Conservation (phyloP, 2,797 vertebrate genomes). For the Rhinichthys osculus region DNA sequence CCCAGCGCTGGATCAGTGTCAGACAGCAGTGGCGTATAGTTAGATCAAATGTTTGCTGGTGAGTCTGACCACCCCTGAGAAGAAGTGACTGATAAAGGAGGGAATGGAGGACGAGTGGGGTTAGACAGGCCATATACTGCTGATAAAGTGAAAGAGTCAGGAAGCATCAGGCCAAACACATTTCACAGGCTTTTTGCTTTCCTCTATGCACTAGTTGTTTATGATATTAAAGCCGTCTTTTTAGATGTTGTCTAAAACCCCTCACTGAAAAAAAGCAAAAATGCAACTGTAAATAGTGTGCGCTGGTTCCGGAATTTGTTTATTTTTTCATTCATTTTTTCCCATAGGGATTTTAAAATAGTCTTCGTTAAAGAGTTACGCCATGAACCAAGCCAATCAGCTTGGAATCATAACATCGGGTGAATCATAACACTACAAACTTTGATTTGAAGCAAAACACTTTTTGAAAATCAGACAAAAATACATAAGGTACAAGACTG, state of each 20-base stretch:
- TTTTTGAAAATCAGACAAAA: background rate
- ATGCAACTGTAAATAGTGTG: background rate
- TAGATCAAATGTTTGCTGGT: conserved; percentile 35
- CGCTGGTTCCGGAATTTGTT: background rate
- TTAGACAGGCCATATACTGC: conserved; percentile 1
- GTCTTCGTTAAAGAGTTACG: background rate
- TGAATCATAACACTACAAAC: background rate
- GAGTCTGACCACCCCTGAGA: conserved; percentile 5
- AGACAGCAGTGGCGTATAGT: conserved; percentile 1
- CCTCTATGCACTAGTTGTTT: conserved; percentile 1
- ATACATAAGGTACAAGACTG: background rate
- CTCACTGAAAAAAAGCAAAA: background rate
- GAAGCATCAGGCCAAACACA: conserved; percentile 27
- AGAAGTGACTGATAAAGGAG: conserved; percentile 3
- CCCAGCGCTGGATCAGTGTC: conserved; percentile 6
- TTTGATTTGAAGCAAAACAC: background rate
- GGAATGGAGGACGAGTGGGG: conserved; percentile 14
- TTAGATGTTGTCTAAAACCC: background rate
- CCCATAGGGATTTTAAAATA: background rate
- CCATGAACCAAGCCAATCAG: background rate
- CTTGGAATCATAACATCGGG: background rate
- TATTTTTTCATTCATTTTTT: background rate
- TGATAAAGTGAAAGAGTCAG: conserved; percentile 18
- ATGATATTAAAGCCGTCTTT: conserved; percentile 6
- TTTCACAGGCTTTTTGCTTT: conserved; percentile 5